Evolutionary conservation across 2,113 vertebrate genomes (phyloP), one percentile per base, ranked within the genome.

Genomic region (Strix uralensis): DNA sequence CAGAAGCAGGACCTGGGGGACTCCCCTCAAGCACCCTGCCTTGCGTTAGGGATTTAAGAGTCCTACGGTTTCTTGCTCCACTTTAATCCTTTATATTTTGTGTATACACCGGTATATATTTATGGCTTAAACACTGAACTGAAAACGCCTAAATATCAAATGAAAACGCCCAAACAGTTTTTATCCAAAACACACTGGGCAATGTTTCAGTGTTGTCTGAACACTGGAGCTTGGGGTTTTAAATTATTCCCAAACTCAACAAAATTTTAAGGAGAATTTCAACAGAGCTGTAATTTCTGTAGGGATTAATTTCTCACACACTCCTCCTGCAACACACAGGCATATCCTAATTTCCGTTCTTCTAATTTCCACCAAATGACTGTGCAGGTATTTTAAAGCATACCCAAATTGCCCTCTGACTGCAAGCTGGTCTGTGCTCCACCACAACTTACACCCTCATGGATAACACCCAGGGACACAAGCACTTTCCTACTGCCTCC

Each of bases 81-180:
- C 75, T 95, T 94, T 86, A 34, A 84, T 77, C 88, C 69, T 81
- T 40, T 11, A 0, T 81, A 61, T 94, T 95, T 93, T 81, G 86
- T 80, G 25, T 20, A 59, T 23, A 71, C 42, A 25, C 9, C 4
- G n/a, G 16, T 23, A 81, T n/a, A 42, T 81, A 55, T 71, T 95
- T 89, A 22, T 3, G 0, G 21, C 69, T 87, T 36, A 21, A 63
- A 86, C 65, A 21, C 42, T 1, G 2, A 88, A 47, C 2, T 4
- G 40, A 77, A 42, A 58, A 32, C 5, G 1, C 46, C 52, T 58
- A 59, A 88, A 52, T 5, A 23, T 21, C 14, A 88, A 72, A 74
- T 13, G 42, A 70, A 91, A 92, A 74, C 7, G 0, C 65, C 29
- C 80, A 20, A 71, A 74, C 27, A 36, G 40, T 46, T 63, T 81